Evolutionary conservation across 2,113 vertebrate genomes (phyloP), one percentile per base, ranked within the genome.

Genomic region (Columba livia): DNA sequence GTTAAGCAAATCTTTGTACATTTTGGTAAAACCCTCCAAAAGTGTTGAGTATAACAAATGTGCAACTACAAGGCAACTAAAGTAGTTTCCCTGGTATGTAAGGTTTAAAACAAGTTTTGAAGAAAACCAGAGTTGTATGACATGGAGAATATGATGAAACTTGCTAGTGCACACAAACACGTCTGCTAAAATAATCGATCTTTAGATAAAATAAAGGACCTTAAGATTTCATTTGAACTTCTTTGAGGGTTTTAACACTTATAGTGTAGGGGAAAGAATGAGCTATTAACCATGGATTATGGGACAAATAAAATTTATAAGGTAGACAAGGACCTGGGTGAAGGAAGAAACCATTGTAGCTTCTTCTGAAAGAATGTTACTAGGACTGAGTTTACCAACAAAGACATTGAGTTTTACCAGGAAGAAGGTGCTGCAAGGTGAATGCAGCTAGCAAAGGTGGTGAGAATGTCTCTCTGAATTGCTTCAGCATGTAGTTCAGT

Each of bases 81-180:
- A 80, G 20, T 12, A 72, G 1, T 9, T 80, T 72, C 7, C 24
- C 5, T 70, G 29, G 5, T 25, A 20, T 13, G 4, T 17, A 70
- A 70, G 18, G 3, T 70, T 85, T 57, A 61, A 74, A 90, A 3
- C 53, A 79, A 20, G 3, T 51, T 85, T 83, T 85, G 12, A 83
- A 67, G 32, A 72, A 83, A 90, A 88, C 0, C 24, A 31, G 5
- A 7, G 23, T 17, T 79, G 79, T 67, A 44, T 28, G 8, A 13
- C 15, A 40, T 38, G 11, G 66, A 79, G 20, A 62, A 62, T 62
- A 74, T 11, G 29, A 89, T 44, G 36, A 77, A 80, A 12, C 15
- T 31, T 15, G 10, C 18, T 31, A 64, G 9, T 34, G 15, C 12
- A 51, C 44, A 48, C 28, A 20, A 69, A 11, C 0, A 0, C 32